Base-by-base conservation (phyloP, 2,113 vertebrate species). In the Bos taurus region DNA sequence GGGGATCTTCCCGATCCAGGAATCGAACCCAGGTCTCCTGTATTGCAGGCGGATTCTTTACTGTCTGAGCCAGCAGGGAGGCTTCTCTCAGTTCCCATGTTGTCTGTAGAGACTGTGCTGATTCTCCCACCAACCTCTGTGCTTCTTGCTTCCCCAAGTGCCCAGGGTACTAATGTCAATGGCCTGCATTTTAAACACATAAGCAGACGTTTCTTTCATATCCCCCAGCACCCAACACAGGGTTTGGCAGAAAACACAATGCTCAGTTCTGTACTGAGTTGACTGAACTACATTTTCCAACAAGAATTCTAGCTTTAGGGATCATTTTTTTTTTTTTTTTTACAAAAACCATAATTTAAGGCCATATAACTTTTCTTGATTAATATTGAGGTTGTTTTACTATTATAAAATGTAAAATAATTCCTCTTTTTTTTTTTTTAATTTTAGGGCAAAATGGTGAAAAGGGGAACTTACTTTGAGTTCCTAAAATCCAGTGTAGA, bases 391-490 rank as follows among this genome's bases (percentile, higher is more conserved):
- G 7, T 57, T 57, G 56, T 54, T 57, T 48, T 56, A 15, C 5
- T 84, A 26, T 81, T 92, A 30, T n/a, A 26, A 77, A 48, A 26
- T 57, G 21, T 4, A 67, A 14, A 60, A 40, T 5, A 13, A 30
- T n/a, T 25, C 25, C 28, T 95, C 21, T 50, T 62, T 87, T 84
- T 4, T 95, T 46, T 48, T 48, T 48, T 48, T 48, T 11, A 48
- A 4, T 99, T 98, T 92, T 98, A 99, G 99, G 99, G 99, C 85
- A 98, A 99, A 97, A 99, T 99, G 99, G 99, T 99, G 88, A 99
- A 99, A 33, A 48, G 46, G 46, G 46, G 46, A 48, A 48, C 46
- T 48, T 48, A 48, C 46, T 48, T 8, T 48, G 46, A 48, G 46
- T 48, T 48, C 46, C 46, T 48, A 48, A 48, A 48, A 48, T 48